Percentiles rank a stretch among this genome's conserved stretches.
phyloP scores from a whole-genome alignment of 2,888 invertebrate genomes.

The Erebia ligea region DNA sequence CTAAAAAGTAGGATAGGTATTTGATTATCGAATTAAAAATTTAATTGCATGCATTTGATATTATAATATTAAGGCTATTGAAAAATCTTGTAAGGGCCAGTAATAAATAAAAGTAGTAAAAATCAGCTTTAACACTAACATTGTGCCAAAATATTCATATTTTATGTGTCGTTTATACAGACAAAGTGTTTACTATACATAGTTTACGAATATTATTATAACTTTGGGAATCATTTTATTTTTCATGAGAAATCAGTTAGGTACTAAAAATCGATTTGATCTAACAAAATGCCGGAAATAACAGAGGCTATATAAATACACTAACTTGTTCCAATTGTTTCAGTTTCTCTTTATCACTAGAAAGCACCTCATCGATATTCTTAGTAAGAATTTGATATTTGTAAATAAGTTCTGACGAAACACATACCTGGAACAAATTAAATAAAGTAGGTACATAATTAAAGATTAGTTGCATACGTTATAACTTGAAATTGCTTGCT shows the following conservation, averaged over 20 bases:
- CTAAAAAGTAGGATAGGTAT: conserved; percentile 59
- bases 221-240: too few species aligned
- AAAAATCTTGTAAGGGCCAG: too few species aligned
- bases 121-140: conserved; percentile 1
- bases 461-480: not conserved
- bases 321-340: conserved; percentile 78
- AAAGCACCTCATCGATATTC: conserved; percentile 83
- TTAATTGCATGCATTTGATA: too few species aligned
- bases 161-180: too few species aligned
- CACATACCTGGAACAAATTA: conserved; percentile 61
- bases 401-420: conserved; percentile 86
- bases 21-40: not conserved
- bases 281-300: not conserved
- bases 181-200: too few species aligned
- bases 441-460: not conserved
- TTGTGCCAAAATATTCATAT: too few species aligned
- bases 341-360: conserved; percentile 83
- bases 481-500: too few species aligned
- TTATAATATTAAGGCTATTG: too few species aligned
- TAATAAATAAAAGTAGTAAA: not conserved
- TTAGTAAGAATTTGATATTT: conserved; percentile 85
- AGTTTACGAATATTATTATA: too few species aligned
- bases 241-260: too few species aligned
- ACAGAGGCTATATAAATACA: not conserved
- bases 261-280: not conserved